Conservation (phyloP, 2,888 invertebrate species). For the Tricholauxania praeusta region DNA sequence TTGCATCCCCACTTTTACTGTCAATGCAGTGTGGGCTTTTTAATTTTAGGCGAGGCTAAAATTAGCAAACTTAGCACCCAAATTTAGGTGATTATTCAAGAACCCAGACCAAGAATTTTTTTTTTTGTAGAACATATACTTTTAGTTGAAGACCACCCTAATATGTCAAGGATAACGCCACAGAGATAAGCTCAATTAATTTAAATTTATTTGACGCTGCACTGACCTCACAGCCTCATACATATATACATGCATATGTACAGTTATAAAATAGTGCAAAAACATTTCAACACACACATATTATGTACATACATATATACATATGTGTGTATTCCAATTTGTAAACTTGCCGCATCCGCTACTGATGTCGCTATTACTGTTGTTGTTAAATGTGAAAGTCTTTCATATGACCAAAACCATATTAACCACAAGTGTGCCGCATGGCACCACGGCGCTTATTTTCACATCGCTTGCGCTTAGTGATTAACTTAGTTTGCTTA, state of each 20-base stretch:
- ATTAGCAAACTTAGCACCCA: too few relatives aligned
- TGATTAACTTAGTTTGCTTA: conserved; percentile 28
- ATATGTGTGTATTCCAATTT: conserved; percentile 17
- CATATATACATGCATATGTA: not conserved
- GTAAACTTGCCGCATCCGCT: conserved; percentile 24
- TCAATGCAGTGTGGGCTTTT: too few relatives aligned
- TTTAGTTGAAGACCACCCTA: too few relatives aligned
- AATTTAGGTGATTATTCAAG: too few relatives aligned
- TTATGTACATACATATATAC: not conserved
- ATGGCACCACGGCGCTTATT: conserved; percentile 29
- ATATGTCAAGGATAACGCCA: conserved; percentile 42
- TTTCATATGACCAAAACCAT: conserved; percentile 36
- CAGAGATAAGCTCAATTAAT: conserved; percentile 57
- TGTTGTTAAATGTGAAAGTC: conserved; percentile 16
- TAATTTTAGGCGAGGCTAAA: too few relatives aligned
- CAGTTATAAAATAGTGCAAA: not conserved
- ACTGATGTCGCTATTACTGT: not conserved
- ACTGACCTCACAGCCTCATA: conserved; percentile 19
- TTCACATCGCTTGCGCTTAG: conserved; percentile 28
- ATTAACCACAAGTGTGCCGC: conserved; percentile 38
- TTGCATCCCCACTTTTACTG: too few relatives aligned
- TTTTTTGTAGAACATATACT: too few relatives aligned
- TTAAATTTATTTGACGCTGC: conserved; percentile 55
- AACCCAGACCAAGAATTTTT: too few relatives aligned
- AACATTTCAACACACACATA: not conserved